Base-by-base conservation (phyloP, 2,113 vertebrate species). In the Rhinolophus sinicus region DNA sequence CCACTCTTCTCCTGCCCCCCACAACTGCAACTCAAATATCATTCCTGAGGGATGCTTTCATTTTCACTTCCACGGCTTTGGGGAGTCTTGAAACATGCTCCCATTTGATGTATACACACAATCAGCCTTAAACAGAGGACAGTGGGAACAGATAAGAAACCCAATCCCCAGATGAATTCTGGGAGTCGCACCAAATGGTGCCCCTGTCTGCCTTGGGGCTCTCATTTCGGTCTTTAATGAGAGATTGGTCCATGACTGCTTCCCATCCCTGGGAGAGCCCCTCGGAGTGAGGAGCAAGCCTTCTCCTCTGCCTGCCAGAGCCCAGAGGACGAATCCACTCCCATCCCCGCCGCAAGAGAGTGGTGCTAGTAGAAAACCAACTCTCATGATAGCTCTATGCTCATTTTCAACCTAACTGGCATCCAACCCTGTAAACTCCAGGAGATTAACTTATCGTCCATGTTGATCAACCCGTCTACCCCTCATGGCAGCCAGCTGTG, bases 261-360 rank as follows among this genome's bases (percentile, higher is more conserved):
- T 44, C 38, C 40, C 56, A 65, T 77, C 93, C 24, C 19, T 33
- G 78, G 67, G 54, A 47, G 15, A 69, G 85, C 5, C n/a, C 26
- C 24, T 89, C 44, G 0, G 3, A 52, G 19, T 21, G 38, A 88
- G 65, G n/a, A 58, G 26, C 0, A 1, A 0, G 30, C 0, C 38
- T 82, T 76, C 16, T 18, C 30, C 40, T 44, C 65, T 6, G 47
- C 35, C 44, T 58, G 54, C 58, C 30, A 47, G 80, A 90, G 50
- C n/a, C 40, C 40, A 52, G 33, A n/a, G 56, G 26, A 35, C 73
- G 47, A 35, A 73, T 38, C 52, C 24, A 83, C 60, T 72, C 65
- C 15, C 38, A 40, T 0, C 28, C 4, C 7, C 40, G 75, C 33
- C 54, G 38, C 2, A 47, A 62, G 65, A 52, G 0, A 75, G 30